Percentiles rank a stretch among this genome's conserved stretches.
Conservation (phyloP, 2,797 vertebrate genomes). For the Megaceryle alcyon region DNA sequence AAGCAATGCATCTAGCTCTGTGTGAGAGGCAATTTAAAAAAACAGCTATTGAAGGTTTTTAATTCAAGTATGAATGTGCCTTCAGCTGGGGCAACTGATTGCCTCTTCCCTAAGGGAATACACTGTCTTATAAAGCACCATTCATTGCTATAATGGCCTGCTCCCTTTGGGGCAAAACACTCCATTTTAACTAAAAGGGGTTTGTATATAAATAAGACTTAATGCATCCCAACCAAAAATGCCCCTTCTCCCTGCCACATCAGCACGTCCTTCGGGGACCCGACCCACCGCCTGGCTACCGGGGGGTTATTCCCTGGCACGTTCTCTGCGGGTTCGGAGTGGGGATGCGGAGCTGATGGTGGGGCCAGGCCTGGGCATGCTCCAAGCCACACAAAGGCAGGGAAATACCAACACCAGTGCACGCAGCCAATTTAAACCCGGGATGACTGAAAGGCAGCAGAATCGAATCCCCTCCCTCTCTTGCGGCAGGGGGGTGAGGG, state of each 20-base stretch:
- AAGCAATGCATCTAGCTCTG: not conserved
- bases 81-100: constrained; percentile 42
- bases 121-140: constrained; percentile 26
- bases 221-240: not conserved
- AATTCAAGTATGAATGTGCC: constrained; percentile 34
- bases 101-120: constrained; percentile 19
- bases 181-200: not conserved
- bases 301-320: not conserved
- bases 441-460: not conserved
- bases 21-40: not conserved
- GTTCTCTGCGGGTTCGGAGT: not conserved
- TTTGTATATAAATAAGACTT: constrained; percentile 20
- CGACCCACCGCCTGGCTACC: accelerated
- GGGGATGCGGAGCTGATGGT: accelerated
- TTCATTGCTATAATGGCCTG: not conserved
- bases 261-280: not conserved
- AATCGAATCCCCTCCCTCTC: not conserved
- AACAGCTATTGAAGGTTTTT: constrained; percentile 23
- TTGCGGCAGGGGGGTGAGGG: not conserved
- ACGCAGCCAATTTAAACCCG: not conserved
- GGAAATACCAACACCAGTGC: not conserved
- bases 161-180: constrained; percentile 46
- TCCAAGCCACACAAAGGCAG: not conserved
- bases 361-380: not conserved
- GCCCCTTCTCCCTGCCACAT: not conserved